Conservation (phyloP, 2,888 invertebrate species). For the Microplitis deprimator region DNA sequence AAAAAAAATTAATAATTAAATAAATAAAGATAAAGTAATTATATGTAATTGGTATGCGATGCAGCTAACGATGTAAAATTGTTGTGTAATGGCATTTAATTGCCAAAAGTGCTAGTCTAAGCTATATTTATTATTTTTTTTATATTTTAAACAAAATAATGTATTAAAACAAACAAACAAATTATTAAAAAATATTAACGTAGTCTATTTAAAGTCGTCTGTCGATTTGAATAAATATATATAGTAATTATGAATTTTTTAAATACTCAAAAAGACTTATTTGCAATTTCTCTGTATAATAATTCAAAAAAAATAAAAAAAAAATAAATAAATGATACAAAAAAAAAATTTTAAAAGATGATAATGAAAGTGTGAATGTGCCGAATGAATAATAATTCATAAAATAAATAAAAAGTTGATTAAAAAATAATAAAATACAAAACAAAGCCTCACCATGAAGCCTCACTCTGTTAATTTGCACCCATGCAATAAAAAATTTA, state of each 20-base stretch:
- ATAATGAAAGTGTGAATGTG: constrained; percentile 18
- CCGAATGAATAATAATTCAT: constrained; percentile 6
- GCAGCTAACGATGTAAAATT: constrained; percentile 61
- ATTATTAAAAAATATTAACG: constrained; percentile 29
- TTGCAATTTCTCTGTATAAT: constrained; percentile 8
- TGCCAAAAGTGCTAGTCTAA: constrained; percentile 70
- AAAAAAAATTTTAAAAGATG: not conserved
- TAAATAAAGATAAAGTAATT: constrained; percentile 17
- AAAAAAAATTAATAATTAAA: not conserved
- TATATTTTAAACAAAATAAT: constrained; percentile 54
- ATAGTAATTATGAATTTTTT: constrained; percentile 12
- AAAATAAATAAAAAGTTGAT: not conserved
- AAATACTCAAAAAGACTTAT: constrained; percentile 23
- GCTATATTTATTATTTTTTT: constrained; percentile 66
- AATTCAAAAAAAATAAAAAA: constrained; percentile 5
- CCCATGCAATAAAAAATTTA: constrained; percentile 10
- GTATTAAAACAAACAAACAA: constrained; percentile 32
- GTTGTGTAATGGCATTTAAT: constrained; percentile 49
- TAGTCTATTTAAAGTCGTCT: constrained; percentile 17
- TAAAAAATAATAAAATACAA: not conserved
- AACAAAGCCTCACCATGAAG: constrained; percentile 13
- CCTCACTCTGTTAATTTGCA: constrained; percentile 20
- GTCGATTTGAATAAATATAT: constrained; percentile 16
- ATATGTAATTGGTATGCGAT: constrained; percentile 62
- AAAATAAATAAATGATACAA: not conserved